Conservation (phyloP, 1,140 invertebrate genomes). For the Aphidius gifuensis region DNA sequence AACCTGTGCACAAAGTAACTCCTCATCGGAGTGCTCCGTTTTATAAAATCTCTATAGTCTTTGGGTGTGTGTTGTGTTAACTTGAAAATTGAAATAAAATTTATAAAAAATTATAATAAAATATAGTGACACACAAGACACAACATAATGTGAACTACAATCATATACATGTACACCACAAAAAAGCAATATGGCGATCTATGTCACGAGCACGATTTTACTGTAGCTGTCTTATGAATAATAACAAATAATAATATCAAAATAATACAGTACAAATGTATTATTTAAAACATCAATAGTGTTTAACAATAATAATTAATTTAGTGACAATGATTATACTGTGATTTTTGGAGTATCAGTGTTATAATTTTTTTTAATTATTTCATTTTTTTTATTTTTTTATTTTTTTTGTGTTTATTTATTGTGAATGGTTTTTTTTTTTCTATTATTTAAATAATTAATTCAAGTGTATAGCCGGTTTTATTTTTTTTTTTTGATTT, state of each 20-base stretch:
- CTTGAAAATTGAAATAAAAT: too few species aligned
- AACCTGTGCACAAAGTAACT: too few species aligned
- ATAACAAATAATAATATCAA: slow-evolving; percentile 35
- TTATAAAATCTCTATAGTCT: too few species aligned
- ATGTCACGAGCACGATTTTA: slow-evolving; percentile 47
- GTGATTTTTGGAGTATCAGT: slow-evolving; percentile 6
- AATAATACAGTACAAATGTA: slow-evolving; percentile 40
- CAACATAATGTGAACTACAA: too few species aligned
- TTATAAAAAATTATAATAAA: too few species aligned
- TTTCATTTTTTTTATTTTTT: too few species aligned
- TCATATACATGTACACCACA: background rate
- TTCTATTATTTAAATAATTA: background rate
- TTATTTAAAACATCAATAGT: slow-evolving; percentile 30
- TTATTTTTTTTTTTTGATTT: background rate
- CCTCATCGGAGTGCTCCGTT: too few species aligned
- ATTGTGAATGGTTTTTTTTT: too few species aligned
- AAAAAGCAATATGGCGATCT: slow-evolving; percentile 51
- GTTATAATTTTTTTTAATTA: background rate
- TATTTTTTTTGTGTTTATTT: too few species aligned
- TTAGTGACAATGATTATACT: background rate
- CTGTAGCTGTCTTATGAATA: slow-evolving; percentile 38
- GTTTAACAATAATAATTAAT: background rate
- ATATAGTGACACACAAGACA: too few species aligned
- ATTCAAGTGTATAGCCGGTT: slow-evolving; percentile 19
- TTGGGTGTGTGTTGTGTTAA: too few species aligned